Evolutionary conservation across 2,797 vertebrate genomes (phyloP), one percentile per base, ranked within the genome.

Genomic region (Gallinago nigripennis): DNA sequence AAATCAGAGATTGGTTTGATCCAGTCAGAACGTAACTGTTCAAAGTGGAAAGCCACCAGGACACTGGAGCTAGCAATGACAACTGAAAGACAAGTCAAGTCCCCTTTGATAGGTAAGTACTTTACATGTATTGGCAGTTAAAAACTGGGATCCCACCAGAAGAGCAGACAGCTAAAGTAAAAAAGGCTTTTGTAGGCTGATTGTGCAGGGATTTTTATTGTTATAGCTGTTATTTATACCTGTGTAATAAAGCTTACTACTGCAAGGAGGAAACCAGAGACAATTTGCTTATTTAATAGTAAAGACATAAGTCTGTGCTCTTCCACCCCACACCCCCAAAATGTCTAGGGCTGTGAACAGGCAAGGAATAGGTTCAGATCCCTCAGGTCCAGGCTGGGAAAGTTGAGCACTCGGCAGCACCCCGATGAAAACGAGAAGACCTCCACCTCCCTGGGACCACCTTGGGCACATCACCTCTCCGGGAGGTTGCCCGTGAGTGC

Each of bases 401-500:
- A 60, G 4, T 8, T 20, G 17, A 75, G 14, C 15, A 9, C 12
- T 30, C n/a, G 16, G n/a, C 20, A 33, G 18, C 41, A 63, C 3
- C 28, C 17, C 4, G 1, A 2, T 16, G 39, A 31, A 31, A 72
- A 60, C 0, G 3, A 20, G 35, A 73, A 21, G 31, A 28, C 6
- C 9, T 46, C 41, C 37, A 46, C 23, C 3, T 1, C 8, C 31
- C 37, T 45, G 16, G 25, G 45, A 43, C 20, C 20, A n/a, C 2
- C 8, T 4, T 37, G 64, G 68, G n/a, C 41, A 53, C 46, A 24
- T 33, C 43, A 8, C 4, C 16, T 24, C 15, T 19, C 21, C 0
- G 0, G 27, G 27, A 65, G 43, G 24, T 54, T 86, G 53, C 35
- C 71, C 0, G 0, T 9, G 30, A 58, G n/a, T 2, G 3, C 31